Conservation (phyloP, 2,113 vertebrate species). For the Tetrax tetrax region DNA sequence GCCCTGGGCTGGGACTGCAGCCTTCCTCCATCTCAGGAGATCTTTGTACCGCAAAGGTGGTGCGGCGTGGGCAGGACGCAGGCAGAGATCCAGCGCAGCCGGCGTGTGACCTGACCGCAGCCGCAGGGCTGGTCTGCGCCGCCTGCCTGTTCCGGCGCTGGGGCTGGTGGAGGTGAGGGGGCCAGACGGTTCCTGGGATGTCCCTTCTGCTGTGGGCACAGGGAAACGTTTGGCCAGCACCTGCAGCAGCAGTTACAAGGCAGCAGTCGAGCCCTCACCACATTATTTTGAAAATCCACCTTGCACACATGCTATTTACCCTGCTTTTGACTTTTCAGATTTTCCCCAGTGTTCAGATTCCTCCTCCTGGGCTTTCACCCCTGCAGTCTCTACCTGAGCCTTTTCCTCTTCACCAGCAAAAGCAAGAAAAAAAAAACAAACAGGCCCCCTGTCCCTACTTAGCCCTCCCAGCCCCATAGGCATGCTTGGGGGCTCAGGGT, state of each 20-base stretch:
- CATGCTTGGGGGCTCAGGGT: not conserved
- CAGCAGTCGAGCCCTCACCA: not conserved
- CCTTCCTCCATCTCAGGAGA: not conserved
- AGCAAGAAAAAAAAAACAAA: not conserved
- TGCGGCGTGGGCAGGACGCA: not conserved
- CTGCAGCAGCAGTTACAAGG: not conserved
- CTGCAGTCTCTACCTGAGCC: not conserved
- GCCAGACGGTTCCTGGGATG: accelerated
- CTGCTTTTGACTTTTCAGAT: not conserved
- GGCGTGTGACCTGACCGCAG: accelerated
- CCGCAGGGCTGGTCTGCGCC: not conserved
- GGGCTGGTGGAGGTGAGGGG: too few relatives aligned
- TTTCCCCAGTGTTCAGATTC: not conserved
- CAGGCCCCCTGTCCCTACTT: not conserved
- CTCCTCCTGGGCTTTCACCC: not conserved
- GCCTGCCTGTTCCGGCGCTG: not conserved
- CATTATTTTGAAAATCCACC: not conserved
- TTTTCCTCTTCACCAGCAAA: not conserved
- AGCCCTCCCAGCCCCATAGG: not conserved
- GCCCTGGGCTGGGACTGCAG: not conserved
- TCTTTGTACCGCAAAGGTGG: not conserved
- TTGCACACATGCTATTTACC: not conserved
- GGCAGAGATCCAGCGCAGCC: not conserved
- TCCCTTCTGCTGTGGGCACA: not conserved
- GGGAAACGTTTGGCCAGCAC: not conserved